Evolutionary conservation across 2,113 vertebrate species (phyloP).

Genomic region (Prionailurus bengalensis): DNA sequence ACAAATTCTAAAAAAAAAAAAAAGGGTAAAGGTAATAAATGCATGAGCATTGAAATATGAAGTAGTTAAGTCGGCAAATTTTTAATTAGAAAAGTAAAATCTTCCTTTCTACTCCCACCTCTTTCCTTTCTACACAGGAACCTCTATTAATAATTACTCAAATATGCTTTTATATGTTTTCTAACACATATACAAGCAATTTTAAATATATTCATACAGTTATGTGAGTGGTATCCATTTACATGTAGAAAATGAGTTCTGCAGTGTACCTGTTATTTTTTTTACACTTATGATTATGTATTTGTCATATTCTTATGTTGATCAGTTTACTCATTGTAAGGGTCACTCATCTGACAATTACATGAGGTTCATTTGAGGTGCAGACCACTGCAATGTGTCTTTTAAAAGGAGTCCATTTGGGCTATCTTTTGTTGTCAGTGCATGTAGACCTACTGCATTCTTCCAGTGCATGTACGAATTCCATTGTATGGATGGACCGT

Average conservation of each 20-base stretch:
- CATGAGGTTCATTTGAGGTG: not conserved
- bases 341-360: not conserved
- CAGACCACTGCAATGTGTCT: not conserved
- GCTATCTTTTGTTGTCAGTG: not conserved
- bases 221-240: not conserved
- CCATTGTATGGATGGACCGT: not conserved
- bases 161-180: not conserved
- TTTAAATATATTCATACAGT: not conserved
- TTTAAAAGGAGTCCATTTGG: not conserved
- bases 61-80: not conserved
- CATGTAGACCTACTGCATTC: not conserved
- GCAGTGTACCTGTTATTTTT: not conserved
- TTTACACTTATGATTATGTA: not conserved
- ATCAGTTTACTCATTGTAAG: not conserved
- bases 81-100: conserved; percentile 31
- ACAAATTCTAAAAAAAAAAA: too few relatives aligned
- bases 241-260: conserved; percentile 11
- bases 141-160: not conserved
- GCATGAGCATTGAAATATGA: not conserved
- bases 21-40: not conserved
- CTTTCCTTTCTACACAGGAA: not conserved
- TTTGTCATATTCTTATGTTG: not conserved
- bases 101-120: not conserved
- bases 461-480: not conserved
- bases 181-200: not conserved